These are phyloP conservation scores for Eurosta solidaginis DNA, from an alignment of 1,140 invertebrate genomes.

Conservation along the genomic window DNA sequence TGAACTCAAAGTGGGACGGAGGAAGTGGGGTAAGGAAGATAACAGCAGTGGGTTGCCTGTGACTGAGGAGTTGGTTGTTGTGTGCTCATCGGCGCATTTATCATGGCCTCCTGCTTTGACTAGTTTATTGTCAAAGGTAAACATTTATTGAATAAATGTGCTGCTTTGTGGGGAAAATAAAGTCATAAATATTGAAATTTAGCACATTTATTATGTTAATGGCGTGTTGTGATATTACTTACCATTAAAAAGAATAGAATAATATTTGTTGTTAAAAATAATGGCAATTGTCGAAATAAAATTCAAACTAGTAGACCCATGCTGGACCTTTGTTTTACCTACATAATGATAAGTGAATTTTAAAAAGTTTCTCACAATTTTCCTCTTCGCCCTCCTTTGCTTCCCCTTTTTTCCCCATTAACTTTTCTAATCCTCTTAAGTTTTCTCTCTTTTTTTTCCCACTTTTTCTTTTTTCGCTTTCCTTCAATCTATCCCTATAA, in stretches of 20 bases:
- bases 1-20: not conserved
- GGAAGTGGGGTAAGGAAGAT: not conserved
- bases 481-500: no score
- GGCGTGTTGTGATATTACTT: not conserved
- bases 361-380: no score
- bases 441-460: no score
- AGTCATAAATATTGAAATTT: slow-evolving; percentile 23
- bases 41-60: not conserved
- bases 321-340: no score
- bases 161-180: slow-evolving; percentile 18
- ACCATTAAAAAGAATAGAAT: not conserved
- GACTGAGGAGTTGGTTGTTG: not conserved
- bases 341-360: no score
- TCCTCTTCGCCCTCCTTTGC: no score
- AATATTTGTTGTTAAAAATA: not conserved
- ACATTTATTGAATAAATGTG: slow-evolving; percentile 1
- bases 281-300: no score
- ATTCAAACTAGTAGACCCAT: no score
- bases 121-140: slow-evolving; percentile 2
- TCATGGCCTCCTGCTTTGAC: not conserved
- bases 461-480: no score
- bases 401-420: no score
- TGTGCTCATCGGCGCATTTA: not conserved
- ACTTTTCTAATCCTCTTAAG: no score
- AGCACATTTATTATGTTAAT: slow-evolving; percentile 21